These are phyloP conservation scores for Candidula unifasciata DNA, from an alignment of 2,888 invertebrate genomes.

Conservation along the genomic window DNA sequence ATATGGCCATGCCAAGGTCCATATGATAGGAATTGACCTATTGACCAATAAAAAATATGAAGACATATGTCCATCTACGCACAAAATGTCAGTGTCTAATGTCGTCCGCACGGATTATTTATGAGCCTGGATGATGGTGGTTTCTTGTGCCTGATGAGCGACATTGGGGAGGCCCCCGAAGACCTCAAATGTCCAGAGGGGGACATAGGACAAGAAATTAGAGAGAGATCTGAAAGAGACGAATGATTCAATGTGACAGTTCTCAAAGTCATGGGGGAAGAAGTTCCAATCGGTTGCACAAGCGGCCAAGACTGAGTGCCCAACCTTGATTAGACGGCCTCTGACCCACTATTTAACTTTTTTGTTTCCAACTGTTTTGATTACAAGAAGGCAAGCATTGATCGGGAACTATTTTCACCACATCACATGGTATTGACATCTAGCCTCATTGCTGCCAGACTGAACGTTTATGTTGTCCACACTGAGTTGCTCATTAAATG, in stretches of 20 bases:
- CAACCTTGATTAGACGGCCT: constrained; percentile 18
- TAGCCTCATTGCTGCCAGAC: no score
- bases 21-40: constrained; percentile 95
- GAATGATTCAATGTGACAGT: constrained; percentile 60
- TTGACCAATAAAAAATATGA: constrained; percentile 95
- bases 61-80: constrained; percentile 99
- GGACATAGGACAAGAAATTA: constrained; percentile 85
- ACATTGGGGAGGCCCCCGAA: constrained; percentile 94
- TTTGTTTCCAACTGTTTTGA: not conserved
- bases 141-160: constrained; percentile 95
- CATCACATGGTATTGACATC: not conserved
- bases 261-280: constrained; percentile 60
- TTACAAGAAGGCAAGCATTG: not conserved
- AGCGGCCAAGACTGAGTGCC: constrained; percentile 45
- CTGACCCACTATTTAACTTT: constrained; percentile 28
- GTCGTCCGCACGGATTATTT: no score
- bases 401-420: not conserved
- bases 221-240: constrained; percentile 57
- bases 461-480: no score
- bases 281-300: constrained; percentile 56
- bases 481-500: no score
- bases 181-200: constrained; percentile 97
- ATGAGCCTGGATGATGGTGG: constrained; percentile 94
- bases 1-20: constrained; percentile 99
- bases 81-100: no score